Evolutionary conservation across 2,888 invertebrate genomes (phyloP).

Genomic region (Acrobasis repandana): DNA sequence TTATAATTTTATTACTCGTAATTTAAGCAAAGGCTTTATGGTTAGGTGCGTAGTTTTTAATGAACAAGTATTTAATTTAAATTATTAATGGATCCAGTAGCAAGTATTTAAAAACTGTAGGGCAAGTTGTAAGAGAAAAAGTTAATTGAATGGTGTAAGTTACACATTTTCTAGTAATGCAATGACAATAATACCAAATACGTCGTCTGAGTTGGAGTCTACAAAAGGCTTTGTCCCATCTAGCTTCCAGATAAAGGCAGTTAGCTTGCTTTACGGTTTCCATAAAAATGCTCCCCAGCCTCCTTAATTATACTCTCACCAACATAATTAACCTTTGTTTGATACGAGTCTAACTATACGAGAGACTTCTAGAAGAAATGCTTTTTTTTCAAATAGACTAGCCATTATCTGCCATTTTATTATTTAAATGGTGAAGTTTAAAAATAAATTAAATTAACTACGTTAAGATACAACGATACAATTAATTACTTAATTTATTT

Average conservation of each 20-base stretch:
- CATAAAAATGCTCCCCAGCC: slow-evolving; percentile 13
- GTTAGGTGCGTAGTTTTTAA: no score
- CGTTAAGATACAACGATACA: no score
- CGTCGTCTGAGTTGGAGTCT: neutral
- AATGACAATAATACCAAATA: slow-evolving; percentile 14
- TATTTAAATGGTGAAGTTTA: no score
- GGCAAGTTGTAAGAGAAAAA: neutral
- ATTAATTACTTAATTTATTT: neutral
- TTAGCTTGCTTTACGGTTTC: slow-evolving; percentile 20
- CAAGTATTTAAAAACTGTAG: slow-evolving; percentile 4
- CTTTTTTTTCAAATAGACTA: neutral
- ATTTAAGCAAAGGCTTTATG: no score
- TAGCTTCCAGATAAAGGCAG: slow-evolving; percentile 11
- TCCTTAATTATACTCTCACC: slow-evolving; percentile 15
- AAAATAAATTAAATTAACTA: no score
- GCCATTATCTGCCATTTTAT: neutral
- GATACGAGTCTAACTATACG: slow-evolving; percentile 1
- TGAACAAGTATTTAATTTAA: no score
- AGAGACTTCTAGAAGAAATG: slow-evolving; percentile 9
- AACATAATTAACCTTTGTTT: slow-evolving; percentile 21
- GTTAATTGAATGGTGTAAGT: slow-evolving; percentile 14
- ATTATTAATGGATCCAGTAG: neutral
- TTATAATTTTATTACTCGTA: no score
- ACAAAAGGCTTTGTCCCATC: slow-evolving; percentile 16
- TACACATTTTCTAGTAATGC: slow-evolving; percentile 17